Conservation (phyloP, 2,113 vertebrate species). For the Suncus etruscus region DNA sequence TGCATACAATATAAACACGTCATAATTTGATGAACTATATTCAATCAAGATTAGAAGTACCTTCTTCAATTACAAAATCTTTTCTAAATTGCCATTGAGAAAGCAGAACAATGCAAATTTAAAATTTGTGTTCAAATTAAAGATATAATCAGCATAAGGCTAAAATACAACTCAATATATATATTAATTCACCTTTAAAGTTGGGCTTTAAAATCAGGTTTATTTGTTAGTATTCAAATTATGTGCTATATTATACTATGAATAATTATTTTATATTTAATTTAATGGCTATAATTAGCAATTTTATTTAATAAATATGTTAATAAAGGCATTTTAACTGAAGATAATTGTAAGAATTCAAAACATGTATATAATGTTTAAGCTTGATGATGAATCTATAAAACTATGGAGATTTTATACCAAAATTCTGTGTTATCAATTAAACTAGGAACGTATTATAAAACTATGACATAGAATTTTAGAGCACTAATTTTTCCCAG, state of each 20-base stretch:
- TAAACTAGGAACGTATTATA: background rate
- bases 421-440: background rate
- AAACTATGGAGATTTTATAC: background rate
- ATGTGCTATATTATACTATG: background rate
- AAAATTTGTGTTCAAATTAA: slow-evolving; percentile 66
- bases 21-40: slow-evolving; percentile 69
- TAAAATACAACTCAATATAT: slow-evolving; percentile 43
- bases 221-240: slow-evolving; percentile 14
- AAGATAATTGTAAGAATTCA: background rate
- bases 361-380: background rate
- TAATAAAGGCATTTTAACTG: slow-evolving; percentile 49
- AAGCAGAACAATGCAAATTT: slow-evolving; percentile 59
- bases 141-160: slow-evolving; percentile 42
- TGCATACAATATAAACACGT: background rate
- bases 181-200: slow-evolving; percentile 52
- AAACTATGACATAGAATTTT: background rate
- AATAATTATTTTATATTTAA: slow-evolving; percentile 50
- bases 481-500: too few species aligned
- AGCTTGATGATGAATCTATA: background rate
- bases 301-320: slow-evolving; percentile 50
- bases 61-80: slow-evolving; percentile 53
- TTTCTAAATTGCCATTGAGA: slow-evolving; percentile 61
- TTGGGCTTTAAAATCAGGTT: slow-evolving; percentile 5
- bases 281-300: slow-evolving; percentile 35
- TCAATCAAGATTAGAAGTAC: slow-evolving; percentile 64